phyloP scores from a whole-genome alignment of 2,113 vertebrate species.

The Microtus pennsylvanicus region DNA sequence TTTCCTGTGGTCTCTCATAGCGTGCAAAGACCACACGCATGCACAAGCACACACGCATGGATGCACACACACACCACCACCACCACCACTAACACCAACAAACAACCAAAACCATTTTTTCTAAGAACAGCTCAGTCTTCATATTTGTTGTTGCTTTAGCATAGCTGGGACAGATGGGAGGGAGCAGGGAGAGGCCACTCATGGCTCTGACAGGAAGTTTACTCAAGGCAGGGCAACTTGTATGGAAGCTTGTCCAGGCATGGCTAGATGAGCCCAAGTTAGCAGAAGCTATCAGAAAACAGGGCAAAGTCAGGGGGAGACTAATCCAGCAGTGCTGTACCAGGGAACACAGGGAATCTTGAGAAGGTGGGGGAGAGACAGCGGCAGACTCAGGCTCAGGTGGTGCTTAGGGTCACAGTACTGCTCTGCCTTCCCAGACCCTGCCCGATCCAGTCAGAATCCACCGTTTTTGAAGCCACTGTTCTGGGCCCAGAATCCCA shows the following conservation, averaged over 20 bases:
- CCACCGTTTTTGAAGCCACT: rapidly evolving
- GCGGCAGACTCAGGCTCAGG: not conserved
- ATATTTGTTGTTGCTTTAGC: too few species aligned
- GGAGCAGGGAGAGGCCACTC: not conserved
- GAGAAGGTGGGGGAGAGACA: not conserved
- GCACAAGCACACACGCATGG: not conserved
- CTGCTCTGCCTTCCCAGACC: not conserved
- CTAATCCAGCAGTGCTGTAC: too few species aligned
- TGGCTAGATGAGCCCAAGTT: not conserved
- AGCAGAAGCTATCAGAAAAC: too few species aligned
- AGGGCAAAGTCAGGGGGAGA: too few species aligned
- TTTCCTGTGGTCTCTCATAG: not conserved
- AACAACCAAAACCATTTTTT: not conserved
- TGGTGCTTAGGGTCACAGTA: not conserved
- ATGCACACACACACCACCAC: not conserved
- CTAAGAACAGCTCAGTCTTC: not conserved
- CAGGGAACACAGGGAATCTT: too few species aligned
- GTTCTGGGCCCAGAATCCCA: not conserved
- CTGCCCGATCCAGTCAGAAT: rapidly evolving
- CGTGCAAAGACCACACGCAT: not conserved
- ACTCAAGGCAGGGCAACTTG: not conserved
- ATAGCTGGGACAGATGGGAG: not conserved
- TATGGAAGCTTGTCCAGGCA: not conserved
- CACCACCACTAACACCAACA: not conserved
- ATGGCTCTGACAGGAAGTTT: not conserved